These are phyloP conservation scores for Rhogogaster chlorosoma DNA, from an alignment of 2,888 invertebrate species.

Conservation along the genomic window DNA sequence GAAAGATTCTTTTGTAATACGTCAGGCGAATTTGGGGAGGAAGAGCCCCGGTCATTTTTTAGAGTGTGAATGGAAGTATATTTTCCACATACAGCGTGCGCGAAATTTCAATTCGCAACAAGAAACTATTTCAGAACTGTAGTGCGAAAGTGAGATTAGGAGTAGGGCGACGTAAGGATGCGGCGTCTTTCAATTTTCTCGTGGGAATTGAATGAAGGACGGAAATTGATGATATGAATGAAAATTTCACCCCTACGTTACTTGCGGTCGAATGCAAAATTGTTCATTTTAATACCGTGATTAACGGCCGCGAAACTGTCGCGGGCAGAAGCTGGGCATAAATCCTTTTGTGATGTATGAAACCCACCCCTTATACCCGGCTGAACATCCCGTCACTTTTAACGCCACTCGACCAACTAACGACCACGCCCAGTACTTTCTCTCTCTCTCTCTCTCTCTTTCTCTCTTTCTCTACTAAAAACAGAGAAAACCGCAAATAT, in stretches of 20 bases:
- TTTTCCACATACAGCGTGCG: too few species aligned
- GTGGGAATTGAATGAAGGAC: not conserved
- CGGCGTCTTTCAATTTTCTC: not conserved
- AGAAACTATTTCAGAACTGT: too few species aligned
- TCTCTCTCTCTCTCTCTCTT: not conserved
- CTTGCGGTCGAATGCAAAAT: slow-evolving; percentile 61
- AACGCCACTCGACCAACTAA: slow-evolving; percentile 49
- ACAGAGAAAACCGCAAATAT: not conserved
- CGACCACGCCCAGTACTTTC: slow-evolving; percentile 17
- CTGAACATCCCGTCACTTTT: slow-evolving; percentile 44
- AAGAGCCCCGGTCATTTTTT: not conserved
- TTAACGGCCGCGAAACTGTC: slow-evolving; percentile 64
- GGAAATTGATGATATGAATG: not conserved
- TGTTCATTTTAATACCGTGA: slow-evolving; percentile 66
- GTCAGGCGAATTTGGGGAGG: not conserved
- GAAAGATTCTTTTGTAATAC: not conserved
- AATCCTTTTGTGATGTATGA: slow-evolving; percentile 62
- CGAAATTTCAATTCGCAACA: too few species aligned
- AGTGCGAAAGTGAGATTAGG: too few species aligned
- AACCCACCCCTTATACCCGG: slow-evolving; percentile 23
- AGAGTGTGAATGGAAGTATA: not conserved
- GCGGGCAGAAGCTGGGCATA: slow-evolving; percentile 61
- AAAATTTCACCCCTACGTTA: not conserved
- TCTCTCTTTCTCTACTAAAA: not conserved
- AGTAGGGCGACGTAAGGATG: too few species aligned